Conservation (phyloP, 2,113 vertebrate species). For the Thunnus thynnus region DNA sequence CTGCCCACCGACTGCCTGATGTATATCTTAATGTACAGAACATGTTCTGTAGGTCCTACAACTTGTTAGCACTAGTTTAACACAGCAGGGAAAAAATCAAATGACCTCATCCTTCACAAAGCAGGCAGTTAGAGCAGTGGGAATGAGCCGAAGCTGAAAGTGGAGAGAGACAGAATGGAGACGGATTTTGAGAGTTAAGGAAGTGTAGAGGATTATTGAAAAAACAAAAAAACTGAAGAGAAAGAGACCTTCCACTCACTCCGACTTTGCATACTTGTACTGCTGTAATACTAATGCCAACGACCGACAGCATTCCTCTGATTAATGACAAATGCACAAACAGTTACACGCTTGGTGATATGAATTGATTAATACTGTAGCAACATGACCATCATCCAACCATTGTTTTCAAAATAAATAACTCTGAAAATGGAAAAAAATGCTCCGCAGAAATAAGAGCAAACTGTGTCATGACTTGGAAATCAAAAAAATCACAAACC, state of each 20-base stretch:
- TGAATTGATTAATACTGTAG: slow-evolving; percentile 56
- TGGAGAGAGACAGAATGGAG: slow-evolving; percentile 24
- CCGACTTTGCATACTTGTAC: slow-evolving; percentile 14
- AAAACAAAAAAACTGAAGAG: not conserved
- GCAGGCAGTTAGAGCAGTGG: slow-evolving; percentile 71
- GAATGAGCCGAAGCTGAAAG: slow-evolving; percentile 44
- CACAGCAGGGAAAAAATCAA: slow-evolving; percentile 68
- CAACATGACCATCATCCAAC: slow-evolving; percentile 44
- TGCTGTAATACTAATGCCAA: slow-evolving; percentile 4
- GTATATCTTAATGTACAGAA: slow-evolving; percentile 86
- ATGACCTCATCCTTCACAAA: slow-evolving; percentile 84
- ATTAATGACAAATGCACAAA: slow-evolving; percentile 38
- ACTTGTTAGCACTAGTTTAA: slow-evolving; percentile 85
- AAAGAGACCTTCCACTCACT: slow-evolving; percentile 1
- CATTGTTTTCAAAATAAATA: slow-evolving; percentile 68
- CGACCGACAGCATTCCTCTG: slow-evolving; percentile 20
- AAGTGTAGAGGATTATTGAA: slow-evolving; percentile 4
- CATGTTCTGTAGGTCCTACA: slow-evolving; percentile 81
- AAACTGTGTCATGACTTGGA: slow-evolving; percentile 46
- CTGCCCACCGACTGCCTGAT: slow-evolving; percentile 81
- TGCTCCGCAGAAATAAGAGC: slow-evolving; percentile 19
- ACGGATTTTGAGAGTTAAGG: slow-evolving; percentile 36
- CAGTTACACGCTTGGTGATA: slow-evolving; percentile 43
- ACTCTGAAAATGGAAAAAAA: slow-evolving; percentile 24
- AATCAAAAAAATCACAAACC: slow-evolving; percentile 42